Base-by-base conservation (phyloP, 2,888 invertebrate genomes). In the Temnothorax ravouxi region DNA sequence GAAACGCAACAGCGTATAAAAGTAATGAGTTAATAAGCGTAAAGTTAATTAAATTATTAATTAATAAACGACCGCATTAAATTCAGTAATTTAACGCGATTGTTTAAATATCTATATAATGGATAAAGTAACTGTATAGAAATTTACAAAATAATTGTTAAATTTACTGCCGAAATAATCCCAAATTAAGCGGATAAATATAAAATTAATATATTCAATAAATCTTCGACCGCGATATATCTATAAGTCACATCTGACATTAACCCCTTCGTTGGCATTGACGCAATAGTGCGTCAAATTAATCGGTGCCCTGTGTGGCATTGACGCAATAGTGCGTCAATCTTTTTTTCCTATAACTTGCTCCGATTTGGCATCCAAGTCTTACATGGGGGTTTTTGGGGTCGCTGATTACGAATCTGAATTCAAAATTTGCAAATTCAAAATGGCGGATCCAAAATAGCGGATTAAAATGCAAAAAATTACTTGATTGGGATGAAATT, bases 1-100 rank as follows among this genome's bases (percentile, higher is more conserved):
- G 62, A 52, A 56, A 74, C 44, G 47, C 54, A 69, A 13, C 54
- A 11, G 9, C 41, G 25, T 29, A 41, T n/a, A 41, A 66, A 34
- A 66, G 38, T 52, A 41, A 18, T 29, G 15, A 80, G 38, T 59
- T 56, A 80, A 80, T 38, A 25, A 79, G 18, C 34, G 21, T 18
- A 34, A 18, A 47, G 34, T 25, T 71, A n/a, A n/a, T n/a, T n/a
- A 38, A 47, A 80, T 80, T 74, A 74, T 79, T 79, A 59, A 54
- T 72, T 79, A 18, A 52, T 77, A 44, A 76, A 41, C 9, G 6
- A n/a, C 3, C n/a, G n/a, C 18, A 18, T 52, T 76, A 50, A 75
- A 34, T 66, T 34, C 11, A 29, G 3, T 47, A 75, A 75, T 47
- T 29, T 34, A 34, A 34, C 34, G 0, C 34, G 34, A 6, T 34